Conservation (phyloP, 1,140 invertebrate species). For the Lutraria rhynchaena region DNA sequence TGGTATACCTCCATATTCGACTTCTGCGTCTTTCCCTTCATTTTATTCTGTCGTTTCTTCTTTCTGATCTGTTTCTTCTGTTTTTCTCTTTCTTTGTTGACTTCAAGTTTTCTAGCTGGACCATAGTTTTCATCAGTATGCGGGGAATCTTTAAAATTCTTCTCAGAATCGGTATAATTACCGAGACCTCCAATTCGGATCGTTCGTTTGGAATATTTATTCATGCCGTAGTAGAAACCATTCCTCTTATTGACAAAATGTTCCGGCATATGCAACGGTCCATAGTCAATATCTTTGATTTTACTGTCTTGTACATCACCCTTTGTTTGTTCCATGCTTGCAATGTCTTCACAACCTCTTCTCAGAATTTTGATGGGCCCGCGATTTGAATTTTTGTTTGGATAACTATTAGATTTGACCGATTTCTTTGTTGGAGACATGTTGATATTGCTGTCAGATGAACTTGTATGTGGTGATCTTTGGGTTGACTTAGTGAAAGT, state of each 20-base stretch:
- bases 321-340: background rate
- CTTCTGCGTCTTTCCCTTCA: background rate
- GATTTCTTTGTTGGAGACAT: background rate
- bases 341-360: background rate
- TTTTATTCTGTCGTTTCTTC: background rate
- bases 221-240: too few relatives aligned
- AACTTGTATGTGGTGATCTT: conserved; percentile 5
- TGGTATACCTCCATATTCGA: conserved; percentile 38
- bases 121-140: background rate
- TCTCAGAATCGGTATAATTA: background rate
- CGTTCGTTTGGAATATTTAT: background rate
- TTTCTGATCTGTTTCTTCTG: conserved; percentile 12
- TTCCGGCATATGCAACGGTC: background rate
- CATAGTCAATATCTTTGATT: background rate
- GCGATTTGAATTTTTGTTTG: background rate
- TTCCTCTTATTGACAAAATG: background rate
- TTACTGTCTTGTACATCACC: background rate
- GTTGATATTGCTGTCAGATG: background rate
- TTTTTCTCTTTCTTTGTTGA: background rate
- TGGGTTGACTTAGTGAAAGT: background rate
- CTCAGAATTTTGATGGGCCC: background rate
- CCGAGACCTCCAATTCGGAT: background rate
- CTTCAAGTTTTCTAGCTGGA: background rate
- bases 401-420: background rate
- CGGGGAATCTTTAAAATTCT: background rate